phyloP scores from a whole-genome alignment of 2,113 vertebrate species.

The Gobius niger region DNA sequence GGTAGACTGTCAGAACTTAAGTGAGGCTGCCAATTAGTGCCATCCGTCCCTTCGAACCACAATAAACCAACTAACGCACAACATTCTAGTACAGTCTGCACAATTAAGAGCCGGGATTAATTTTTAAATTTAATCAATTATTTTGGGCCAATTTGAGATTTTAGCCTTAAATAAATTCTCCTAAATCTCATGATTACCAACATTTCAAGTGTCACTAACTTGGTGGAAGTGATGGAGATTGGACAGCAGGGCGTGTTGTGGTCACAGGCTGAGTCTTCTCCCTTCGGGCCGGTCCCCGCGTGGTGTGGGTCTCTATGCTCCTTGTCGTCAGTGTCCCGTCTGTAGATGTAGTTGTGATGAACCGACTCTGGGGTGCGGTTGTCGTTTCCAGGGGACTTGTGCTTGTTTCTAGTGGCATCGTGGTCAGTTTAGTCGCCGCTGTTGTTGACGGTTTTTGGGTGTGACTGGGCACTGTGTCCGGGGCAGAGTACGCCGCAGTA shows the following conservation, averaged over 20 bases:
- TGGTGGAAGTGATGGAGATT: neutral
- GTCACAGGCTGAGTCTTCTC: constrained; percentile 33
- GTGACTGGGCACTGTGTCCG: constrained; percentile 5
- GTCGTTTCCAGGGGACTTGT: constrained; percentile 38
- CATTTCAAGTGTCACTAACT: constrained; percentile 23
- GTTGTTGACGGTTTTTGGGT: constrained; percentile 37
- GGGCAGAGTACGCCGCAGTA: constrained; percentile 23
- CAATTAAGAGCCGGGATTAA: no score
- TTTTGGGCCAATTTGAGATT: no score
- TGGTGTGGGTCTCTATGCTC: constrained; percentile 51
- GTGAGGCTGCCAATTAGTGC: no score
- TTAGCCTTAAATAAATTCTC: no score
- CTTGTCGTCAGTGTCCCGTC: constrained; percentile 31
- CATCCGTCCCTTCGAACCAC: no score
- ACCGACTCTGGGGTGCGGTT: constrained; percentile 23
- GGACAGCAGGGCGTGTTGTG: constrained; percentile 41
- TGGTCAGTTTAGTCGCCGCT: constrained; percentile 44
- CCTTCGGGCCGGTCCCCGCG: constrained; percentile 27
- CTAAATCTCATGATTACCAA: neutral
- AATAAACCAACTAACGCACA: no score
- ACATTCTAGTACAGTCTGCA: no score
- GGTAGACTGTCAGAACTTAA: no score
- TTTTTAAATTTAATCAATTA: no score
- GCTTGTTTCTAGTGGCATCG: constrained; percentile 55
- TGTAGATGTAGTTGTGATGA: constrained; percentile 41